Evolutionary conservation across 2,113 vertebrate genomes (phyloP), one percentile per base, ranked within the genome.

Genomic region (Istiophorus platypterus): DNA sequence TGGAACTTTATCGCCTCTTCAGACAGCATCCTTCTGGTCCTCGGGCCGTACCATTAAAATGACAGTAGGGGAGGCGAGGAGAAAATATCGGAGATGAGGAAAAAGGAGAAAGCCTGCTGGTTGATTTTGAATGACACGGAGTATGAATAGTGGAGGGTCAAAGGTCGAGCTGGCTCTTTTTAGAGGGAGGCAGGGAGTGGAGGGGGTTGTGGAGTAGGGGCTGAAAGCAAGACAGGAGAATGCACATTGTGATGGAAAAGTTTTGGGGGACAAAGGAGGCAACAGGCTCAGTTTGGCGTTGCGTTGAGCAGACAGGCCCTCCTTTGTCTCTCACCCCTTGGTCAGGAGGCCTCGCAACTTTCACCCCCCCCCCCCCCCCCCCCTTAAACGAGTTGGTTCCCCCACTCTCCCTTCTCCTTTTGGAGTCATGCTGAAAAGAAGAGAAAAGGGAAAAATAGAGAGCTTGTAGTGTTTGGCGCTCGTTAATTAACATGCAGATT

Each of bases 241-340:
- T 91, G 88, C 85, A 82, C 88, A 94, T 94, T 95, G 94, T 95
- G 92, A 95, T 95, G 93, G 89, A 94, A 94, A 94, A 80, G 88
- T 92, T 94, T 90, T 74, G 27, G 42, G 81, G 85, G 81, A 92
- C 90, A 95, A 94, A 93, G 64, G 85, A 91, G 90, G 91, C 92
- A 94, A 92, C 92, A 72, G 89, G 87, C 92, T 89, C 80, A 69
- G 89, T 94, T 92, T 93, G 90, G 92, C 82, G 72, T 91, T 89
- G 88, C 86, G 82, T 85, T 86, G 86, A 92, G 90, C 89, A 92
- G 92, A 94, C 93, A 95, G 92, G 85, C 87, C 71, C 62, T 75
- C 84, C 91, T 92, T 95, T 95, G 94, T 94, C 90, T 92, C 77
- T 68, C 85, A 61, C 56, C 88, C 86, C 78, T 90, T 75, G 86